phyloP scores from a whole-genome alignment of 2,113 vertebrate species.

The Melozone crissalis region DNA sequence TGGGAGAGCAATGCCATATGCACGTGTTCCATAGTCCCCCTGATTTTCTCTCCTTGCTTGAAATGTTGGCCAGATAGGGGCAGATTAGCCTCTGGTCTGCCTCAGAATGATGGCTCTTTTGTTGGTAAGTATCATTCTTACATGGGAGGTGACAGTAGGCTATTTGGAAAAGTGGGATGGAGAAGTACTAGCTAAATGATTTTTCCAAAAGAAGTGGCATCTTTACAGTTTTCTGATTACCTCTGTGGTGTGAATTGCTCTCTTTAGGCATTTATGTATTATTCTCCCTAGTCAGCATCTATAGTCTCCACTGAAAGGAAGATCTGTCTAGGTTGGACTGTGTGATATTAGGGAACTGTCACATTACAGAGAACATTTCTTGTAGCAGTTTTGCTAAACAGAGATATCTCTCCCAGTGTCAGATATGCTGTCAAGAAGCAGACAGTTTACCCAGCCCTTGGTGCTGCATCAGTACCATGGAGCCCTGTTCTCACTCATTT shows the following conservation, averaged over 20 bases:
- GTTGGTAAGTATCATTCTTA: not conserved
- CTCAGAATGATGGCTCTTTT: not conserved
- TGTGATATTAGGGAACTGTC: not conserved
- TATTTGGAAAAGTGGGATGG: not conserved
- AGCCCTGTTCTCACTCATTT: not conserved
- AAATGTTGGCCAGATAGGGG: not conserved
- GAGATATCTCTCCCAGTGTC: not conserved
- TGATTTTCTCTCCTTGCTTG: not conserved
- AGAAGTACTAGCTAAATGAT: not conserved
- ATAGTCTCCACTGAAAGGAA: not conserved
- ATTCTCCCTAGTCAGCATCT: not conserved
- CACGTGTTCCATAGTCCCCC: not conserved
- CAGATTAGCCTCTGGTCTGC: not conserved
- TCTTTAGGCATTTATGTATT: not conserved
- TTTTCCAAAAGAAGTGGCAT: not conserved
- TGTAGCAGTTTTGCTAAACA: not conserved
- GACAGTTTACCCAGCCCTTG: not conserved
- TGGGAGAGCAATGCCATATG: not conserved
- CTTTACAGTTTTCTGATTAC: not conserved
- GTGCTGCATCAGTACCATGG: not conserved
- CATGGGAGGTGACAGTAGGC: not conserved
- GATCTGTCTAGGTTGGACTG: not conserved
- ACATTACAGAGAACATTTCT: not conserved
- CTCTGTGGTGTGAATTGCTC: not conserved
- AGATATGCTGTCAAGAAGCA: not conserved